These are phyloP conservation scores for Carduelis carduelis DNA, from an alignment of 2,797 vertebrate genomes.

Conservation along the genomic window DNA sequence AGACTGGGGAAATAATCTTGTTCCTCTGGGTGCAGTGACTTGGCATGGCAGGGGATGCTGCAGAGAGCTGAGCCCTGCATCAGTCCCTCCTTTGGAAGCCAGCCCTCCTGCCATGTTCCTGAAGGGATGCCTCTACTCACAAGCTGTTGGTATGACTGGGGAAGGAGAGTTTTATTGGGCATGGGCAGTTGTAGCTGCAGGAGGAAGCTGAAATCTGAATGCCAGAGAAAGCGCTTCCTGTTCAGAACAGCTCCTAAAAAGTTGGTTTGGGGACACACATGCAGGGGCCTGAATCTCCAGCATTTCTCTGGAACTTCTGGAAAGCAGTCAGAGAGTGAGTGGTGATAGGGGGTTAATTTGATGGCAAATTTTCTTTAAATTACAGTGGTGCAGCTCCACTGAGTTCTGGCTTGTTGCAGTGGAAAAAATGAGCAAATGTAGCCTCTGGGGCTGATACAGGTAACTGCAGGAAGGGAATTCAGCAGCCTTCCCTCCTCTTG, in stretches of 20 bases:
- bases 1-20: background rate
- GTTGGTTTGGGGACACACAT: accelerated
- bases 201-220: background rate
- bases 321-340: background rate
- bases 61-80: background rate
- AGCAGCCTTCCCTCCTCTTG: background rate
- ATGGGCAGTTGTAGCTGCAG: background rate
- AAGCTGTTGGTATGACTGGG: background rate
- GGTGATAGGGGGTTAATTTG: background rate
- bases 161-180: background rate
- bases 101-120: background rate
- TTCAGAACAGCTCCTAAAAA: background rate
- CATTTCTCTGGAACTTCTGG: background rate
- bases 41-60: background rate
- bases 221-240: background rate
- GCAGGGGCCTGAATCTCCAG: background rate
- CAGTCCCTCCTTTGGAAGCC: background rate
- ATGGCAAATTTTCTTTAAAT: background rate
- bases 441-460: background rate
- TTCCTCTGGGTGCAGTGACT: background rate
- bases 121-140: background rate
- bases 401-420: background rate
- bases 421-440: background rate
- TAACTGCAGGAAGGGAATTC: background rate
- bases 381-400: background rate